Base-by-base conservation (phyloP, 2,113 vertebrate genomes). In the Periophthalmodon schlosseri region DNA sequence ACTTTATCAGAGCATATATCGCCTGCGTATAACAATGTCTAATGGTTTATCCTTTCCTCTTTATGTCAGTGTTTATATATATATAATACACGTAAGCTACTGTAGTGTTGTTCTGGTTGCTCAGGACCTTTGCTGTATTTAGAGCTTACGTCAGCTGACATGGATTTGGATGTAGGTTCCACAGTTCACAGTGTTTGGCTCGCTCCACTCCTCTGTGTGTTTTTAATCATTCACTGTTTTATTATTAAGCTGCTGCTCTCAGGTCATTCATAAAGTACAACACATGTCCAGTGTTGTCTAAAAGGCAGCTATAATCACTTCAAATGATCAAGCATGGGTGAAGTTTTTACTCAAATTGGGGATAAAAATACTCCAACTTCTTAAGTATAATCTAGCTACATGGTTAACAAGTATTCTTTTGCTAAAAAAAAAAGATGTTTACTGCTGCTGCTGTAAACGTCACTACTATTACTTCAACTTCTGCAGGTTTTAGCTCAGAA, bases 141-240 rank as follows among this genome's bases (percentile, higher is more conserved):
- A 68, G 79, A 57, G 77, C 75, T 91, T 86, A 90, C 86, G 86
- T 89, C 87, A 90, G 82, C 79, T 85, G 86, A 90, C 85, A 87
- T 83, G 80, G 84, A 84, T 89, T 91, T 86, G 70, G 84, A 80
- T 84, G 66, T 47, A 46, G 76, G 61, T 76, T 85, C 73, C 52
- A 69, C 72, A 64, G 66, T 49, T 68, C 57, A 80, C 5, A 47
- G 52, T 36, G 20, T 28, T 71, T 83, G 85, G 72, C 73, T 50
- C 49, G 57, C 66, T 73, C 24, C 24, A 28, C 23, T 61, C 24
- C 13, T 33, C 23, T 33, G 14, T 61, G 24, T 61, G 24, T 61
- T 61, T 61, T 28, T 28, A 61, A 61, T 61, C 58, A 61, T 61
- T 52, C 49, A 52, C 49, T 18, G 5, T 7, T 28, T 33, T 12